Conservation (phyloP, 2,797 vertebrate genomes). For the Phalanger gymnotis region DNA sequence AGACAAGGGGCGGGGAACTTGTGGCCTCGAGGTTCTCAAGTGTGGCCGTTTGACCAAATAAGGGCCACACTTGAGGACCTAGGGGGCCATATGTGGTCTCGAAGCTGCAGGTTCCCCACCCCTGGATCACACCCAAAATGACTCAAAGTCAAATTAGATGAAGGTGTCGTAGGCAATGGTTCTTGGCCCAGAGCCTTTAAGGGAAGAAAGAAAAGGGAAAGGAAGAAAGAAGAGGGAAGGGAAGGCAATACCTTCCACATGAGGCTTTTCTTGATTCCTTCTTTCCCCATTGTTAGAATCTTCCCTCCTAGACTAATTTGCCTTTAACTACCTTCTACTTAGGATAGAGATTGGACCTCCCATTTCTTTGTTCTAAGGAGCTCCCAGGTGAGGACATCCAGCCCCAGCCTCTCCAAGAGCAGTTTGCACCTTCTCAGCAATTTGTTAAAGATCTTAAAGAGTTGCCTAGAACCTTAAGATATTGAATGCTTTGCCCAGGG, state of each 20-base stretch:
- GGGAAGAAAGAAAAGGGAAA: neutral
- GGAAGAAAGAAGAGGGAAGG: neutral
- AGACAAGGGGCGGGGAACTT: neutral
- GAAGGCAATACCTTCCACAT: neutral
- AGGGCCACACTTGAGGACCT: no score
- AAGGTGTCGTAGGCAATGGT: neutral
- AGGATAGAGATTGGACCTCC: neutral
- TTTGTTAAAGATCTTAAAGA: neutral
- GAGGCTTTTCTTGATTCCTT: neutral
- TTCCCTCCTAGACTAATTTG: neutral
- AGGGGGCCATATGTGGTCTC: no score
- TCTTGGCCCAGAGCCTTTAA: neutral
- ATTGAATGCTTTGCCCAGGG: neutral
- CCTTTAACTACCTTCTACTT: neutral
- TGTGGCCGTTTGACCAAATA: no score
- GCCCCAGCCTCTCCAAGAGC: neutral
- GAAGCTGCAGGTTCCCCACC: no score
- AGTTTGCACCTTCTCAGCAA: neutral
- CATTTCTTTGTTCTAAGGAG: neutral
- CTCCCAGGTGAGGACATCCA: neutral
- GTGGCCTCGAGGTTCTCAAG: no score
- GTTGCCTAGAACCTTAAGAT: neutral
- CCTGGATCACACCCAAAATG: neutral
- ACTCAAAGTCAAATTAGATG: neutral
- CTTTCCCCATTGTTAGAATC: neutral